Evolutionary conservation across 2,113 vertebrate genomes (phyloP), one percentile per base, ranked within the genome.

Genomic region (Abramis brama): DNA sequence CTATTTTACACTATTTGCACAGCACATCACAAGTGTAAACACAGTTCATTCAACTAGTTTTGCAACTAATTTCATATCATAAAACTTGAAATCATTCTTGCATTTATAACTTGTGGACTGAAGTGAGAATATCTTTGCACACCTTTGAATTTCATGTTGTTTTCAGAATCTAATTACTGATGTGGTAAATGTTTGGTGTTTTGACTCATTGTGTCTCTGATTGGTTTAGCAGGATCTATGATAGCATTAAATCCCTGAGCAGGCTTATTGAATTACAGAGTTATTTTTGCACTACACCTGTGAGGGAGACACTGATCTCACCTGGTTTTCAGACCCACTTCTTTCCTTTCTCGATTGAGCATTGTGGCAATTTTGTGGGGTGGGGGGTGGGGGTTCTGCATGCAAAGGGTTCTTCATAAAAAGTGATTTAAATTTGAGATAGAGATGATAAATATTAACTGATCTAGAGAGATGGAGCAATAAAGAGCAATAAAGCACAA

Each of bases 251-350:
- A 33, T 39, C 76, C 21, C 52, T 39, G 27, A 79, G 10, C 76
- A n/a, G 15, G 75, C 47, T 75, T 75, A 25, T 75, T 55, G 47
- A 17, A 55, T 77, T 77, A 60, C 21, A 0, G 6, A 43, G 33
- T 62, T 62, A 79, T 45, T 62, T 62, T 5, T 79, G 57, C 7
- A 19, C 27, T 62, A 45, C 36, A 45, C 57, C 52, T 19, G 64
- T 74, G 79, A 62, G 64, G 39, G 77, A 33, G 55, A 52, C 33
- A 52, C 70, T 47, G 25, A 77, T 85, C 60, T 71, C 60, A 62
- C 50, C 87, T 74, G 47, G 36, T 64, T 71, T 82, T 77, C 78
- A 77, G 62, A 78, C 60, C 71, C 59, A 70, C 15, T 59, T 82
- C 36, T 68, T 52, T 47, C 25, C 36, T 59, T 39, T 33, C 36